Evolutionary conservation across 2,888 invertebrate genomes (phyloP), one percentile per base, ranked within the genome.

Genomic region (Tortricodes alternella): DNA sequence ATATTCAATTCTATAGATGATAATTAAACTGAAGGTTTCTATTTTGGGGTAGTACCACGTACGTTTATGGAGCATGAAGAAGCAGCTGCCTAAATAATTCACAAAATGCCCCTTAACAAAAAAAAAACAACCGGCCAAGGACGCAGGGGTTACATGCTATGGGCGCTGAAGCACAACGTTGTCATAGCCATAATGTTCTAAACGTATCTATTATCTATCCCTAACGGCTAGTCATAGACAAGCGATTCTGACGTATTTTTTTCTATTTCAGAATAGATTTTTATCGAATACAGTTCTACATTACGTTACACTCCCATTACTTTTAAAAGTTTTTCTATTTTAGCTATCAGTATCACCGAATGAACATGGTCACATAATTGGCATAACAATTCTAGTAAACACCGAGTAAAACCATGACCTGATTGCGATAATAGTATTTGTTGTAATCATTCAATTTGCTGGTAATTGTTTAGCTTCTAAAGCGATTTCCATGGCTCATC

Each of bases 401-500:
- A 11, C 58, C 53, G 50, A 50, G 51, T 46, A 58, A 62, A 70
- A 63, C 74, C 76, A 58, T 77, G 83, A 80, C 83, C 79, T 62
- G 68, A 68, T 74, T 77, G 67, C 60, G 62, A 64, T 68, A 71
- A 71, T 71, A 48, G 67, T 71, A 68, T 76, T 78, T 70, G 75
- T 76, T 72, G 72, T 76, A 81, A 83, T 82, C 79, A 72, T 76
- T 68, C 76, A 81, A 81, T 83, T 80, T 72, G 76, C 64, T 38
- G 46, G 13, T 55, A 60, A 60, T 62, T 53, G 56, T 56, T 53
- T 38, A 29, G 53, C 24, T 34, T 27, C 8, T 39, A 32, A 43
- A 41, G 55, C 19, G 34, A 51, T 46, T 55, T 55, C 66, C 66
- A 65, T 73, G 67, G 64, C 68, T 62, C 57, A 58, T 60, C 52